Evolutionary conservation across 1,140 invertebrate species (phyloP).

Genomic region (Camponotus vicinus): DNA sequence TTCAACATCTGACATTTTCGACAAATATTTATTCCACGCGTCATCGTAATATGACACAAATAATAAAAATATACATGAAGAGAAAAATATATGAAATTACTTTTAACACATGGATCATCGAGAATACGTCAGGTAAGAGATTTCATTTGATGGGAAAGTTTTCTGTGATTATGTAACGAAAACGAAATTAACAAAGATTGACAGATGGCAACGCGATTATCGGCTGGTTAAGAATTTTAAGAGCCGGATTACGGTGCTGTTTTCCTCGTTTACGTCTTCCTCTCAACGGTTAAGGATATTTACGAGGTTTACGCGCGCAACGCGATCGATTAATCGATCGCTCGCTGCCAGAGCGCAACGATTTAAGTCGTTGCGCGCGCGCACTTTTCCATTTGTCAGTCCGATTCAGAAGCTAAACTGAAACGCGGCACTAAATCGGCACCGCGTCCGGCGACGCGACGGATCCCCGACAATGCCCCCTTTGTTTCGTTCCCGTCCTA

Average conservation of each 20-base stretch:
- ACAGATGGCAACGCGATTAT: neutral
- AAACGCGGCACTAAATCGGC: slow-evolving; percentile 28
- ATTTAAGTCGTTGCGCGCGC: slow-evolving; percentile 38
- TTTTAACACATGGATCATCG: neutral
- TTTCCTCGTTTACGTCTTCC: neutral
- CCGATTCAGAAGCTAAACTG: slow-evolving; percentile 44
- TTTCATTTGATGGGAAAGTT: neutral
- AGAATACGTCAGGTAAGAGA: neutral
- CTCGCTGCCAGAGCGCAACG: slow-evolving; percentile 27
- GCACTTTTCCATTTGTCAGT: slow-evolving; percentile 55
- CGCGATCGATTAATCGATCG: slow-evolving; percentile 34
- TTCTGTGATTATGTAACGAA: neutral
- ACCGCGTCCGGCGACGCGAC: neutral
- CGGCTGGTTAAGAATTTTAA: neutral
- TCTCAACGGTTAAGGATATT: slow-evolving; percentile 24
- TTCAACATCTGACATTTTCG: neutral
- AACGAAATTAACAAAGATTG: neutral
- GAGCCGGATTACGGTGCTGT: neutral
- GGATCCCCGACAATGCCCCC: slow-evolving; percentile 43
- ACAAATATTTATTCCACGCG: neutral
- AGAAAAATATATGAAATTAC: neutral
- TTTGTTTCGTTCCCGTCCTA: slow-evolving; percentile 40
- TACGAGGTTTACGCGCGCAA: slow-evolving; percentile 15
- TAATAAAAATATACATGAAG: too few relatives aligned
- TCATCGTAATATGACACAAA: neutral